Evolutionary conservation across 2,797 vertebrate genomes (phyloP), one percentile per base, ranked within the genome.

Genomic region (Tamandua tetradactyla): DNA sequence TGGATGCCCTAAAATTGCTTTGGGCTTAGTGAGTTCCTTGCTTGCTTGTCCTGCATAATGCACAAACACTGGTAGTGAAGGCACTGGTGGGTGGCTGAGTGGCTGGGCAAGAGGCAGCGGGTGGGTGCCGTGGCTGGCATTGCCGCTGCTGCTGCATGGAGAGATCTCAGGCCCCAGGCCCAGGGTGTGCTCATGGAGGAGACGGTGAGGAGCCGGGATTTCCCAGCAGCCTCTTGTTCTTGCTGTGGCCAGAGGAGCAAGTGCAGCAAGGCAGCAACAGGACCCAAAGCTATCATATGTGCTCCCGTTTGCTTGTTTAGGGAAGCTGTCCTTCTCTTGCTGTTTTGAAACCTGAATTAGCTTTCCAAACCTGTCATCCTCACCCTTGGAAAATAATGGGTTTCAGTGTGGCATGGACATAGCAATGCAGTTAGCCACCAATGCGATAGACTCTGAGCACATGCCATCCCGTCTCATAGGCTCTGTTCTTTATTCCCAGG

Each of bases 161-260:
- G 47, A 64, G 22, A 88, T 91, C 72, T 84, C 61, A 91, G n/a
- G 52, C 18, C 83, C 87, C 44, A 74, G 37, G 76, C 27, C 47
- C 71, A 90, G 76, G 52, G 15, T 80, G 59, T 90, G 62, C 94
- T 96, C 72, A 90, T 66, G 72, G 59, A 94, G 78, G 52, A 75
- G 61, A 37, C 62, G 49, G 75, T 6, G 11, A 82, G 66, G 30
- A 80, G 52, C 20, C 81, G 20, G n/a, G n/a, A n/a, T n/a, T n/a
- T n/a, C n/a, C n/a, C n/a, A n/a, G n/a, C n/a, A n/a, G n/a, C n/a
- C 75, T 87, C 49, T 61, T 52, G 27, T 72, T 88, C 62, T 47
- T 68, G 47, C 72, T 78, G 55, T 82, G 83, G 40, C 44, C 78
- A 61, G 91, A 92, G 89, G 17, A n/a, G n/a, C 49, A 87, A 89